These are phyloP conservation scores for Eupeodes corollae DNA, from an alignment of 1,140 invertebrate genomes.

Conservation along the genomic window DNA sequence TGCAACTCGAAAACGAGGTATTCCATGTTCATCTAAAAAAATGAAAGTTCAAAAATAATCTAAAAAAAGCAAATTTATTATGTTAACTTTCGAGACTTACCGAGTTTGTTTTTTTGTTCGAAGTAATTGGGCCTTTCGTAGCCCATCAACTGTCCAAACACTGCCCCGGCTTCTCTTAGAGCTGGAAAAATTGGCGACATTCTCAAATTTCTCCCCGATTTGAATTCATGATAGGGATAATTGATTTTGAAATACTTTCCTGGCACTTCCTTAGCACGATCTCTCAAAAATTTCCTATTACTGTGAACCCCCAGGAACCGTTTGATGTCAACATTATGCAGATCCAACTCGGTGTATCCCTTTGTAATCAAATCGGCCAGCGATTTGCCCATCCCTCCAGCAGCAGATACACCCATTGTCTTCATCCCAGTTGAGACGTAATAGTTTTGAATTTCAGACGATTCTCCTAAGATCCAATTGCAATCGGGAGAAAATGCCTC, in stretches of 20 bases:
- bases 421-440: conserved; percentile 93
- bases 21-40: conserved; percentile 26
- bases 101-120: conserved; percentile 44
- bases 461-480: conserved; percentile 85
- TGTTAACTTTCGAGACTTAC: conserved; percentile 30
- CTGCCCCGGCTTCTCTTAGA: conserved; percentile 81
- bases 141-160: conserved; percentile 97
- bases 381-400: conserved; percentile 84
- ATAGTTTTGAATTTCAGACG: conserved; percentile 89
- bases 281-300: conserved; percentile 85
- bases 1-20: conserved; percentile 48
- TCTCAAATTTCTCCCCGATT: conserved; percentile 79
- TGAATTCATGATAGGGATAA: conserved; percentile 77
- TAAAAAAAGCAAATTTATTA: too few relatives aligned
- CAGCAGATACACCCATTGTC: conserved; percentile 82
- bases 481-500: conserved; percentile 92
- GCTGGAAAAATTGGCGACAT: conserved; percentile 95
- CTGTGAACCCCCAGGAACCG: conserved; percentile 92
- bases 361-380: conserved; percentile 83
- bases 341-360: conserved; percentile 68
- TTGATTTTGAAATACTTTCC: conserved; percentile 75
- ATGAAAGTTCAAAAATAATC: background rate
- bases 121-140: conserved; percentile 96
- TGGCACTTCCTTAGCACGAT: conserved; percentile 87
- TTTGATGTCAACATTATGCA: conserved; percentile 84